Evolutionary conservation across 2,113 vertebrate genomes (phyloP).

Genomic region (Gavialis gangeticus): DNA sequence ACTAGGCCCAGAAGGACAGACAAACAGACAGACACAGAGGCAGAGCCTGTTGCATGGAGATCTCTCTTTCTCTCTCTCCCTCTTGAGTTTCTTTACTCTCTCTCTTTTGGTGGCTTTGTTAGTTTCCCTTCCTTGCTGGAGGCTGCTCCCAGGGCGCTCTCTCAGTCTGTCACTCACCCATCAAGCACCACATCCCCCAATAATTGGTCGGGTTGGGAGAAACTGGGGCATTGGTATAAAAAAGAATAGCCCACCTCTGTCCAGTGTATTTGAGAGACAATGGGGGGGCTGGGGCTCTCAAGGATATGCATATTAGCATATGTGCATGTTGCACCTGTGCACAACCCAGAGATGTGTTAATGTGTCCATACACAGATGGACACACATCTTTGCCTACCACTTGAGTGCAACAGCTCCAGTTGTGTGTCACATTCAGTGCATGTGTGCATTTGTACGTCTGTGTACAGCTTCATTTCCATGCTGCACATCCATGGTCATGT

Average conservation of each 20-base stretch:
- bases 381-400: not conserved
- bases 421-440: not conserved
- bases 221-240: not conserved
- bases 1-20: conserved; percentile 36
- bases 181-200: not conserved
- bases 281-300: not conserved
- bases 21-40: conserved; percentile 23
- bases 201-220: not conserved
- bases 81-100: conserved; percentile 11
- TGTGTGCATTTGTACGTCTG: not conserved
- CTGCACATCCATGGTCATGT: not conserved
- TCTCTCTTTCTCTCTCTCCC: conserved; percentile 5
- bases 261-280: not conserved
- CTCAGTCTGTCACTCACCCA: conserved; percentile 52
- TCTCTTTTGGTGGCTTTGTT: conserved; percentile 64
- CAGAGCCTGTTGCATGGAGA: conserved; percentile 77
- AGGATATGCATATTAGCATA: not conserved
- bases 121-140: conserved; percentile 61
- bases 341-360: not conserved
- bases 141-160: conserved; percentile 56
- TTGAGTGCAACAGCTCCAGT: not conserved
- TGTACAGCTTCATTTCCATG: not conserved
- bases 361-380: no score
- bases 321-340: not conserved
- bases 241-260: not conserved